phyloP scores from a whole-genome alignment of 2,797 vertebrate species.

The Holocentrus rufus region DNA sequence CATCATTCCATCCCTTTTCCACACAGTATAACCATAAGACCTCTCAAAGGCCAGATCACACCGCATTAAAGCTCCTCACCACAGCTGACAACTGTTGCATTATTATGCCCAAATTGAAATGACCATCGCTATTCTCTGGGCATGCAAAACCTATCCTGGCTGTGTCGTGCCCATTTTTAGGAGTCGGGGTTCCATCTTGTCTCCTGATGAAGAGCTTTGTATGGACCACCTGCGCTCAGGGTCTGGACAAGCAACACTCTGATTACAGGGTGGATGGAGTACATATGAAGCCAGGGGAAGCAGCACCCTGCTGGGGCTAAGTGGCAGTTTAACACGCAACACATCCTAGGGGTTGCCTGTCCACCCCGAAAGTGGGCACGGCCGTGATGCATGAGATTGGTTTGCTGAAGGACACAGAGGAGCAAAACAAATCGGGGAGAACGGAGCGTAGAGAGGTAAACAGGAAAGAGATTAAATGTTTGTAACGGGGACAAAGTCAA shows the following conservation, averaged over 20 bases:
- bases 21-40: not conserved
- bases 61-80: conserved; percentile 9
- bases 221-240: conserved; percentile 68
- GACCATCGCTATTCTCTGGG: conserved; percentile 45
- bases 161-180: conserved; percentile 38
- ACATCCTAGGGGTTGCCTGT: conserved; percentile 40
- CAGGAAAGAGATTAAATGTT: conserved; percentile 35
- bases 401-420: conserved; percentile 50
- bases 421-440: conserved; percentile 37
- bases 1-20: not conserved
- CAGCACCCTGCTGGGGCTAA: conserved; percentile 50
- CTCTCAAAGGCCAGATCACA: not conserved
- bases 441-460: not conserved
- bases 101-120: conserved; percentile 57
- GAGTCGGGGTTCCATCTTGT: conserved; percentile 56
- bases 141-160: conserved; percentile 40
- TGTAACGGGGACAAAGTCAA: conserved; percentile 21
- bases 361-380: conserved; percentile 14
- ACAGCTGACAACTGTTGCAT: conserved; percentile 1
- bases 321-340: conserved; percentile 51
- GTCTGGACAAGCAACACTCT: conserved; percentile 46
- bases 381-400: conserved; percentile 20
- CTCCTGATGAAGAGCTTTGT: conserved; percentile 65
- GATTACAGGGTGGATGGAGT: conserved; percentile 62
- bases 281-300: conserved; percentile 33